Base-by-base conservation (phyloP, 2,113 vertebrate species). In the Malurus cyaneus region DNA sequence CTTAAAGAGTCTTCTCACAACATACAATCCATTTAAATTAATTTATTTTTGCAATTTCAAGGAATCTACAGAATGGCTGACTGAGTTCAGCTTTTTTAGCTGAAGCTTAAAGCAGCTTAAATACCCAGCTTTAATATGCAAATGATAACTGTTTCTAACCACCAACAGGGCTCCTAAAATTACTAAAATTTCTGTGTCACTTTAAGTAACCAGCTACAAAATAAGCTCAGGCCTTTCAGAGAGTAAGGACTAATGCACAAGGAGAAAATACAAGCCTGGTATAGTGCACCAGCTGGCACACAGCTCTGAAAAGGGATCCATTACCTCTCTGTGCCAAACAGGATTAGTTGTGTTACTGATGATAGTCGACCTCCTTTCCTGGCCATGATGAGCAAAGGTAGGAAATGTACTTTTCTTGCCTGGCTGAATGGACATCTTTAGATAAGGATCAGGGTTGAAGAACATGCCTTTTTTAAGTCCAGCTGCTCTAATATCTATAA, bases 401-500 rank as follows among this genome's bases (percentile, higher is more conserved):
- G 99, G 99, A 95, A 99, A 99, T 36, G 98, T 98, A 86, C 98
- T 99, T 88, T 99, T 99, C 97, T 99, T 99, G 59, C 99, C 99
- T 20, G 99, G 99, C 96, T 99, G 99, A 97, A 99, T 99, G 94
- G 99, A 99, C 99, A 99, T 99, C 98, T 99, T 99, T 65, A 99
- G 98, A 91, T 99, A 99, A 26, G 99, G 99, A 97, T 99, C 99
- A 32, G 99, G 99, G 89, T 99, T 99, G 97, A 99, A 99, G 98
- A 99, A 99, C 99, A 99, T 99, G 66, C 99, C 99, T 96, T 99
- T 99, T 98, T 99, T 99, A 94, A 99, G 97, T 32, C 99, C 99
- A 65, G 98, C 97, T 72, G 99, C 99, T 74, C 99, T 98, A 74
- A 99, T 98, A 96, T 99, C 99, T 99, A 94, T 41, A 88, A 97